Percentiles rank a stretch among this genome's conserved stretches.
Conservation (phyloP, 1,140 invertebrate genomes). For the Parasteatoda tepidariorum region DNA sequence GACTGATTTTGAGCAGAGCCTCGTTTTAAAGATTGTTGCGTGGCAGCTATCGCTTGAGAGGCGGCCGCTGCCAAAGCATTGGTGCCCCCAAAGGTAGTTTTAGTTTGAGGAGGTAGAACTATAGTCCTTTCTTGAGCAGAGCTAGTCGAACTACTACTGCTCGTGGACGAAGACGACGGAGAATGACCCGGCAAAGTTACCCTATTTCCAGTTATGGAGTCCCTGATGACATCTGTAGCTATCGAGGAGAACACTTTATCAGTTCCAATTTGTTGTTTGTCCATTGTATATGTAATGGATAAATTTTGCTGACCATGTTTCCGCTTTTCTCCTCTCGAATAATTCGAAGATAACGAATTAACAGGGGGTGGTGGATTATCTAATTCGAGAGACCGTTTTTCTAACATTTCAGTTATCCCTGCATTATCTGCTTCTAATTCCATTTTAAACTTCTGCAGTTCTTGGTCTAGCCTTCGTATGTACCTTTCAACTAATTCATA, state of each 20-base stretch:
- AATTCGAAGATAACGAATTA: constrained; percentile 43
- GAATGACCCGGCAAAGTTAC: constrained; percentile 35
- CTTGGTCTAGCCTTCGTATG: constrained; percentile 90
- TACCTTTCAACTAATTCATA: constrained; percentile 93
- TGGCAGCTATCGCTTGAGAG: constrained; percentile 95
- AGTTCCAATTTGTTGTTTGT: constrained; percentile 66
- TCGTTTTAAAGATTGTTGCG: constrained; percentile 77
- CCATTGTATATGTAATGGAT: constrained; percentile 28
- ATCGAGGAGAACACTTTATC: constrained; percentile 75
- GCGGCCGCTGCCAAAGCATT: constrained; percentile 94
- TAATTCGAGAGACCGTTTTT: constrained; percentile 78
- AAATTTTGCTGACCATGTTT: constrained; percentile 49
- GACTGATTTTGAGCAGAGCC: constrained; percentile 45
- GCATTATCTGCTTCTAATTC: constrained; percentile 98
- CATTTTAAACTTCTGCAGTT: constrained; percentile 97
- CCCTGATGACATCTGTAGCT: constrained; percentile 67
- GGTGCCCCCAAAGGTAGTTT: constrained; percentile 77
- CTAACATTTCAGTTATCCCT: constrained; percentile 95
- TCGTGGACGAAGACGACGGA: constrained; percentile 46
- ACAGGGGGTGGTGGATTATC: constrained; percentile 67
- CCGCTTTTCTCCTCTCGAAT: constrained; percentile 60
- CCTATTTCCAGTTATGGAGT: constrained; percentile 64
- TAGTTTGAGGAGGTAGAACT: constrained; percentile 65
- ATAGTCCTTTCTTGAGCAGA: constrained; percentile 64
- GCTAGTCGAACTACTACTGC: constrained; percentile 65